Percentiles rank a stretch among this genome's conserved stretches.
phyloP scores from a whole-genome alignment of 2,113 vertebrate species.

The Aphyosemion australe region DNA sequence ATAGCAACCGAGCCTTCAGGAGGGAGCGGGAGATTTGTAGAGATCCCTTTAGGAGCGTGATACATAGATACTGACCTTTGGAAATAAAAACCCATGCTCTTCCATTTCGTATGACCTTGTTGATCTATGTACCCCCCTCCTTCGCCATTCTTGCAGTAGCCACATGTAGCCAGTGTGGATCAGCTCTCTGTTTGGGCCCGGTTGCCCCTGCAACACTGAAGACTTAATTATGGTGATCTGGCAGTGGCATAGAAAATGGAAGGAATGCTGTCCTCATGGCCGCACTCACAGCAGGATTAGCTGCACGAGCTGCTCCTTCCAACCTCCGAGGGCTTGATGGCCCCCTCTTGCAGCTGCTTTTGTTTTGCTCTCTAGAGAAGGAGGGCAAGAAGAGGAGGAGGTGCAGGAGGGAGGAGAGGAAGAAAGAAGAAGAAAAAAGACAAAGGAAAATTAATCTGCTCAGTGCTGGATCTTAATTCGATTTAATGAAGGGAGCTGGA shows the following conservation, averaged over 20 bases:
- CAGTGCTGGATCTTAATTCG: conserved; percentile 78
- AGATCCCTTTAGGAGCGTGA: conserved; percentile 15
- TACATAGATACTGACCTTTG: conserved; percentile 25
- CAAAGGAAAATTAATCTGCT: conserved; percentile 75
- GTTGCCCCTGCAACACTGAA: conserved; percentile 60
- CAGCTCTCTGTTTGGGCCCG: conserved; percentile 50
- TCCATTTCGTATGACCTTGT: conserved; percentile 1
- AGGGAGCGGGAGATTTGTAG: conserved; percentile 53
- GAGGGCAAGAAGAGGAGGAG: conserved; percentile 54
- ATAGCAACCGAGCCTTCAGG: conserved; percentile 29
- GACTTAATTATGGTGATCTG: conserved; percentile 79
- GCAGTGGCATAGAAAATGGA: conserved; percentile 75
- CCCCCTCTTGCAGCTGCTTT: conserved; percentile 72
- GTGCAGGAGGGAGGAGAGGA: conserved; percentile 33
- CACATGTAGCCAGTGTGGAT: conserved; percentile 57
- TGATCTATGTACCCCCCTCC: background rate
- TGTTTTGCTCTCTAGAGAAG: conserved; percentile 48
- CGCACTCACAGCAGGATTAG: conserved; percentile 75
- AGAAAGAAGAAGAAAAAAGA: conserved; percentile 56
- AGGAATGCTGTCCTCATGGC: conserved; percentile 78
- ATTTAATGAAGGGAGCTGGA: conserved; percentile 76
- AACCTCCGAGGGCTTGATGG: conserved; percentile 57
- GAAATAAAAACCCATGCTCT: conserved; percentile 30
- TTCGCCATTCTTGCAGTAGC: conserved; percentile 40
- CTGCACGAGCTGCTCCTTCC: conserved; percentile 75